Conservation (phyloP, 2,888 invertebrate species). For the Torymus auratus region DNA sequence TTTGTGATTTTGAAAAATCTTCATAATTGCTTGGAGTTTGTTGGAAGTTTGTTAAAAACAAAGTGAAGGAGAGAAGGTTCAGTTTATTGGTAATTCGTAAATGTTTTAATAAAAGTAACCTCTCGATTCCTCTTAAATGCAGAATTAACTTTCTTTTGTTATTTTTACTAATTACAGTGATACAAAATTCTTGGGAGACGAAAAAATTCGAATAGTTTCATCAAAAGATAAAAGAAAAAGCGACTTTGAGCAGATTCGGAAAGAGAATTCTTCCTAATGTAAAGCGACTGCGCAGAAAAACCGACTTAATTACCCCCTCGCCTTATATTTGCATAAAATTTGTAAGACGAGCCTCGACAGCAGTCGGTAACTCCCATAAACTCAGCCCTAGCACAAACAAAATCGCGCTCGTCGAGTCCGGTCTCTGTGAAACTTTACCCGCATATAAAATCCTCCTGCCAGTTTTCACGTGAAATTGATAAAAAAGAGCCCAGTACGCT, state of each 20-base stretch:
- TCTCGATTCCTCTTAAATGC: no score
- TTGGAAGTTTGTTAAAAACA: no score
- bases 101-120: no score
- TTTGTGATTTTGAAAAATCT: no score
- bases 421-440: conserved; percentile 14
- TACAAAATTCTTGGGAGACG: no score
- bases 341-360: conserved; percentile 34
- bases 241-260: background rate
- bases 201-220: conserved; percentile 6
- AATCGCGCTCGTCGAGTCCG: conserved; percentile 15
- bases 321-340: conserved; percentile 45
- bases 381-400: conserved; percentile 35
- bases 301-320: conserved; percentile 27
- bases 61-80: no score
- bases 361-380: conserved; percentile 36
- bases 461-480: conserved; percentile 9
- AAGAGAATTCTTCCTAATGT: background rate
- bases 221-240: conserved; percentile 14
- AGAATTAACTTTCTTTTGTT: no score
- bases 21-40: no score
- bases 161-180: no score
- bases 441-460: conserved; percentile 29
- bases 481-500: background rate
- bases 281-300: background rate
- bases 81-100: no score